These are phyloP conservation scores for Embiotoca jacksoni DNA, from an alignment of 2,113 vertebrate genomes.

Conservation along the genomic window DNA sequence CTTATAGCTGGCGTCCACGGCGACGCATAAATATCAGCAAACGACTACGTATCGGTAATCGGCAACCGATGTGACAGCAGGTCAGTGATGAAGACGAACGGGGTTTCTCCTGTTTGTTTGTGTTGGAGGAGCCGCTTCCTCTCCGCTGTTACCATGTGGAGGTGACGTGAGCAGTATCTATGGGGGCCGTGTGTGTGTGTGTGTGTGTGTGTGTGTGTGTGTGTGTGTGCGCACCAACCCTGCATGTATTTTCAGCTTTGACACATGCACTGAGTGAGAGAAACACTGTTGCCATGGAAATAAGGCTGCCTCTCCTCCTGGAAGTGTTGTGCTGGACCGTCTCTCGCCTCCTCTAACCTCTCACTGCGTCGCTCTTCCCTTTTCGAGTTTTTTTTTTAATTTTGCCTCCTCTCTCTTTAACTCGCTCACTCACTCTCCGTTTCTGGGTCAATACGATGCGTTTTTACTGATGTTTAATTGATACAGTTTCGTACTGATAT, in stretches of 20 bases:
- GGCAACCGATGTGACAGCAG: not conserved
- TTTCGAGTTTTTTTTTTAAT: no score
- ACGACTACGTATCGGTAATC: not conserved
- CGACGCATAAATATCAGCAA: not conserved
- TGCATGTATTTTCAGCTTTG: constrained; percentile 69
- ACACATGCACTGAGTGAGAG: constrained; percentile 60
- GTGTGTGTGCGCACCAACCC: constrained; percentile 10
- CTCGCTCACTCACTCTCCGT: no score
- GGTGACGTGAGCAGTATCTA: constrained; percentile 64
- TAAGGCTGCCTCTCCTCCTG: constrained; percentile 50
- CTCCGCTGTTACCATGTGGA: constrained; percentile 42
- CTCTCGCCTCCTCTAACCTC: not conserved
- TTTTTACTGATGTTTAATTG: no score
- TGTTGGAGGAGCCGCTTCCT: constrained; percentile 34
- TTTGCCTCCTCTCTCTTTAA: no score
- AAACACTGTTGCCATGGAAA: constrained; percentile 79
- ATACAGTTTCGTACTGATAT: no score
- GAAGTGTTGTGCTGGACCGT: constrained; percentile 43
- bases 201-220: constrained; percentile 18
- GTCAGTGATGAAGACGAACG: not conserved
- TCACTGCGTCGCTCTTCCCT: not conserved
- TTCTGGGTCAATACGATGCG: no score
- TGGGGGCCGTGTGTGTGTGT: constrained; percentile 25
- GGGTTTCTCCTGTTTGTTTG: constrained; percentile 20
- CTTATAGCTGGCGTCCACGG: not conserved